Conservation (phyloP, 2,888 invertebrate genomes). For the Podotricha telesiphe region DNA sequence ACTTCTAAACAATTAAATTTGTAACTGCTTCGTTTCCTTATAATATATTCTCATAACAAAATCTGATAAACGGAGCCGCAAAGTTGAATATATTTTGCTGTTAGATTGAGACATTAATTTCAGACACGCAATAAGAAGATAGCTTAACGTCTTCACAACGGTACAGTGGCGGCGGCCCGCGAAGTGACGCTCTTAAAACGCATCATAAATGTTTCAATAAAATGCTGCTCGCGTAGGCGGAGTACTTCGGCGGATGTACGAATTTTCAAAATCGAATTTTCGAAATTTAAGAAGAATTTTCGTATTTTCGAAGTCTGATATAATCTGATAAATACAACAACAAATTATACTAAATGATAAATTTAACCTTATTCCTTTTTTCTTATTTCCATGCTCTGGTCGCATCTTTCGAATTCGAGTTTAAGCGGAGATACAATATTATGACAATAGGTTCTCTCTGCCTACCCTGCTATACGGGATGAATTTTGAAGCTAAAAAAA, state of each 20-base stretch:
- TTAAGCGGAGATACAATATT: no score
- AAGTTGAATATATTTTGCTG: conserved; percentile 72
- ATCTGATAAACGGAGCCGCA: conserved; percentile 73
- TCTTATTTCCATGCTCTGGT: no score
- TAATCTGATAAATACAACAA: no score
- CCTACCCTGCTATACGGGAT: no score
- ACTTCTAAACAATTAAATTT: conserved; percentile 36
- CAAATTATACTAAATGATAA: no score
- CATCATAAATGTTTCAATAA: conserved; percentile 78
- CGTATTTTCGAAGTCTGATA: no score
- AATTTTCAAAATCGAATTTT: no score
- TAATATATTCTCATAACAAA: conserved; percentile 74
- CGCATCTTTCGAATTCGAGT: no score
- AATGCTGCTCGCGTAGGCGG: conserved; percentile 56
- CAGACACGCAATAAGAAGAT: conserved; percentile 80
- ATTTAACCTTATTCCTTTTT: no score
- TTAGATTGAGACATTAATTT: conserved; percentile 81
- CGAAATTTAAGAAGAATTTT: no score
- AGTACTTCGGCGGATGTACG: conserved; percentile 66
- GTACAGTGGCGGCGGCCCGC: conserved; percentile 50
- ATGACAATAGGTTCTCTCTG: no score
- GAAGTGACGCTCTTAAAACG: conserved; percentile 69
- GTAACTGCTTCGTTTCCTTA: conserved; percentile 57
- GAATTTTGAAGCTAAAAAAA: no score
- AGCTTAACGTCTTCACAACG: conserved; percentile 72